Conservation (phyloP, 2,797 vertebrate species). For the Gallinago solitaria region DNA sequence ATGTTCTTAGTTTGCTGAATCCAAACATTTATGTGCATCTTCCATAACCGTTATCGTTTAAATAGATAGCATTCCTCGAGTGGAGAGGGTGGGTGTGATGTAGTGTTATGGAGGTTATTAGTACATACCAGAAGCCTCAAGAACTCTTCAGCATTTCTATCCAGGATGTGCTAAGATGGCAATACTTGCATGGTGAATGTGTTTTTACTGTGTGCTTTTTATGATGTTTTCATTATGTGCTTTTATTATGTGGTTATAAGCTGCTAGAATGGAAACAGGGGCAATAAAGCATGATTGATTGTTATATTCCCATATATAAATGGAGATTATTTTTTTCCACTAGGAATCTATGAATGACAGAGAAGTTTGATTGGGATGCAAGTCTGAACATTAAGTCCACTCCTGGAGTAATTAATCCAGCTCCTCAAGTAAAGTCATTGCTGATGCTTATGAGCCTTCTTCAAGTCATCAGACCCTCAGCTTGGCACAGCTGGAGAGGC, state of each 20-base stretch:
- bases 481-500: neutral
- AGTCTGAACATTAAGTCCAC: neutral
- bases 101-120: neutral
- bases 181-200: slow-evolving; percentile 17
- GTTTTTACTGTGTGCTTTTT: slow-evolving; percentile 61
- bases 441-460: neutral
- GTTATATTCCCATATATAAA: slow-evolving; percentile 43
- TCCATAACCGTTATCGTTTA: neutral
- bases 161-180: neutral
- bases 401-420: neutral
- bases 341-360: neutral
- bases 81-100: neutral
- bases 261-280: slow-evolving; percentile 47
- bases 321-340: neutral
- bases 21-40: neutral
- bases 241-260: slow-evolving; percentile 66
- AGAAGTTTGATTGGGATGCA: neutral
- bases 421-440: neutral
- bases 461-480: neutral
- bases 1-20: neutral
- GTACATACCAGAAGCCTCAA: neutral
- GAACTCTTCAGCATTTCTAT: slow-evolving; percentile 8
- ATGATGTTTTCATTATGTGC: slow-evolving; percentile 60
- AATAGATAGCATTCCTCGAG: neutral
- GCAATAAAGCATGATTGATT: slow-evolving; percentile 55